Conservation (phyloP, 2,888 invertebrate species). For the Cryptops parisi region DNA sequence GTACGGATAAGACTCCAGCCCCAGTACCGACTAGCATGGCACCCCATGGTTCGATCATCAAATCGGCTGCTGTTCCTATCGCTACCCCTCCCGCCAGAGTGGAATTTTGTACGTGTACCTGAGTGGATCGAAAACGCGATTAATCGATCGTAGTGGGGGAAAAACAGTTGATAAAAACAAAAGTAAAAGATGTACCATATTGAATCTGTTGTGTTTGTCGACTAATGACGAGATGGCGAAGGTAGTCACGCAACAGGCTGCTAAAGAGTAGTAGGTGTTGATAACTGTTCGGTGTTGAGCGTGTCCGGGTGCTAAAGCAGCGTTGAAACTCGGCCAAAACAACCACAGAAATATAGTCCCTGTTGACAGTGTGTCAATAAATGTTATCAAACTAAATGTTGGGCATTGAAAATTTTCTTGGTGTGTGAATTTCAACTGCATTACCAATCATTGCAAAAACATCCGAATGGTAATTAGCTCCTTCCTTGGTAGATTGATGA, state of each 20-base stretch:
- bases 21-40: conserved; percentile 63
- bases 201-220: conserved; percentile 57
- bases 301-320: conserved; percentile 47
- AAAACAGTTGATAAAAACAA: not conserved
- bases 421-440: no score
- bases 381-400: no score
- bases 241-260: conserved; percentile 62
- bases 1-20: conserved; percentile 61
- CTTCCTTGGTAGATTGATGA: conserved; percentile 37
- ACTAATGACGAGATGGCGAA: conserved; percentile 69
- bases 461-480: conserved; percentile 69
- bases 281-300: conserved; percentile 72
- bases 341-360: conserved; percentile 90
- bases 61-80: conserved; percentile 66
- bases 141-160: no score
- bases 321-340: conserved; percentile 96
- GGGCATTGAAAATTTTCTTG: no score
- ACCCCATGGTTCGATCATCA: conserved; percentile 67
- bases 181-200: conserved; percentile 45
- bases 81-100: conserved; percentile 60
- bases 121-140: not conserved
- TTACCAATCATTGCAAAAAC: conserved; percentile 87
- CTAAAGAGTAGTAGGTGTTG: conserved; percentile 82
- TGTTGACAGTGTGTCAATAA: conserved; percentile 26
- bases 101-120: conserved; percentile 10